These are phyloP conservation scores for Mugil cephalus DNA, from an alignment of 2,113 vertebrate species.

Conservation along the genomic window DNA sequence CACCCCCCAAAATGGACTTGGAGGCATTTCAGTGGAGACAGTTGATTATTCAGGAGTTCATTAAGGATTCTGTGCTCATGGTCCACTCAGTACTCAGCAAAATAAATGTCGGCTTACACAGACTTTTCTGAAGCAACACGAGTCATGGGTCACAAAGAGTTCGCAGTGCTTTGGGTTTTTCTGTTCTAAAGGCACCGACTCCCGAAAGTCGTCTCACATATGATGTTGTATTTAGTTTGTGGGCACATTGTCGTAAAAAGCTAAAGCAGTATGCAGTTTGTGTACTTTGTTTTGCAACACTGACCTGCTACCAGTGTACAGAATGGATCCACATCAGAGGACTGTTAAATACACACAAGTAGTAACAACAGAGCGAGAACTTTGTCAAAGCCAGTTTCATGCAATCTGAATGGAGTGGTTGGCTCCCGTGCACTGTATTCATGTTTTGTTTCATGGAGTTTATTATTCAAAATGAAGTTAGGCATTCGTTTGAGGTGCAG, in stretches of 20 bases:
- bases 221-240: slow-evolving; percentile 63
- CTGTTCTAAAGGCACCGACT: slow-evolving; percentile 53
- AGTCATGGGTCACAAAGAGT: slow-evolving; percentile 44
- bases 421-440: slow-evolving; percentile 77
- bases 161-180: slow-evolving; percentile 40
- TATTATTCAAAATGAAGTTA: slow-evolving; percentile 67
- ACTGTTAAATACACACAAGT: slow-evolving; percentile 45
- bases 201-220: slow-evolving; percentile 48
- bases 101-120: slow-evolving; percentile 40
- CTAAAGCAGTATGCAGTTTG: slow-evolving; percentile 61
- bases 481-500: slow-evolving; percentile 45
- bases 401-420: slow-evolving; percentile 60
- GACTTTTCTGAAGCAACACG: slow-evolving; percentile 57
- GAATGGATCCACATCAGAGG: slow-evolving; percentile 44
- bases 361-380: slow-evolving; percentile 35
- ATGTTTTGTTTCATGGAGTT: slow-evolving; percentile 69
- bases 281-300: slow-evolving; percentile 56
- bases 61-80: slow-evolving; percentile 43
- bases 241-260: slow-evolving; percentile 65
- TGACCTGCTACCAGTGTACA: slow-evolving; percentile 63
- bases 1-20: slow-evolving; percentile 30
- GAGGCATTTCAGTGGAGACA: slow-evolving; percentile 43
- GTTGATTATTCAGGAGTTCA: slow-evolving; percentile 55
- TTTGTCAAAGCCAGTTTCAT: slow-evolving; percentile 66
- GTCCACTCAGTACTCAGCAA: slow-evolving; percentile 36